Evolutionary conservation across 2,113 vertebrate species (phyloP), one percentile per base, ranked within the genome.

Genomic region (Syrrhaptes paradoxus): DNA sequence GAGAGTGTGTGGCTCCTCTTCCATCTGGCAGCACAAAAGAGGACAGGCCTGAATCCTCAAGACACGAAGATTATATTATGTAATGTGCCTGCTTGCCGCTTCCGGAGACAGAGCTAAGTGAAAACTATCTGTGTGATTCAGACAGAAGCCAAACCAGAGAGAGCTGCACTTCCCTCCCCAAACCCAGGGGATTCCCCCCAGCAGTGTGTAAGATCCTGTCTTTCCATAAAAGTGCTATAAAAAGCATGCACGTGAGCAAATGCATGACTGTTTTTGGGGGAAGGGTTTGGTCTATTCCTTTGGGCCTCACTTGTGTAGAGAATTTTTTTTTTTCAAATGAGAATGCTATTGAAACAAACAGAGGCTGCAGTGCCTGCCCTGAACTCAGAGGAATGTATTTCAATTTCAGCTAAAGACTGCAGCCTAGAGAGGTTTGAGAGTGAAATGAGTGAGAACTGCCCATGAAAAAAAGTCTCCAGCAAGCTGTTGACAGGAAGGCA

Each of bases 21-120:
- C 96, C 96, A 97, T 96, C 97, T 97, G 96, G 96, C 96, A 94
- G 95, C 85, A 91, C 76, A 87, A 90, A 96, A 92, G 80, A 97
- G 96, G 87, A 93, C 94, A 96, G 87, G 88, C 85, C 93, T 80
- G 94, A 97, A 97, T 95, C 91, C 90, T 97, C 94, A 92, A 97
- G 96, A 95, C 85, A 86, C 8, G 5, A 92, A 78, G 66, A 92
- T 95, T 93, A 88, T 79, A 88, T 97, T 97, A 96, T 92, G 72
- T 96, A 97, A 96, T 17, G 18, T 77, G 72, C 71, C 89, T 0
- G 4, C 87, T 96, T 0, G 0, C 94, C 72, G 90, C 91, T 95
- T 86, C 79, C 45, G 0, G 68, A 93, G 79, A 89, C 8, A 6
- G 43, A 86, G 71, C 73, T 67, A 45, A 80, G 75, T 78, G 54